A percentile compares a stretch with the other conserved stretches of the same genome.
Conservation (phyloP, 1,140 invertebrate genomes). For the Leptinotarsa texana region DNA sequence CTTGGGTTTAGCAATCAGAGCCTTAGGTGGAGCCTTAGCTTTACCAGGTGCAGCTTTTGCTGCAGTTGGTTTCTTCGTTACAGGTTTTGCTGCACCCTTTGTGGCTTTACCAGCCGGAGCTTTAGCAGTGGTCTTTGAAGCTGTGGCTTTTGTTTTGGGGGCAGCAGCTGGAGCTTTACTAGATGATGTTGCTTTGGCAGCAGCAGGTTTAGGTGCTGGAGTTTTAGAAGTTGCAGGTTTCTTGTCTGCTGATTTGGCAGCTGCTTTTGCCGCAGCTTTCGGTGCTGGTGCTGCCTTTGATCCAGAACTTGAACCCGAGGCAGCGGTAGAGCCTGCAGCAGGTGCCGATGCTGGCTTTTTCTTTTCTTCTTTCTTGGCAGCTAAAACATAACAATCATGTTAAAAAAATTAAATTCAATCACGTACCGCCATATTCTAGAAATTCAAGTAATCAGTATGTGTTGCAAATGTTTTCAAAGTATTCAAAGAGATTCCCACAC, state of each 20-base stretch:
- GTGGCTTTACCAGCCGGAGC: constrained; percentile 41
- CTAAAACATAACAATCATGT: constrained; percentile 48
- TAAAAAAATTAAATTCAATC: constrained; percentile 37
- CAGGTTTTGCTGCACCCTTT: constrained; percentile 42
- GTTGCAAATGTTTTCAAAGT: constrained; percentile 37
- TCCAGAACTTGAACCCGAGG: constrained; percentile 26
- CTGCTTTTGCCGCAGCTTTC: constrained; percentile 58
- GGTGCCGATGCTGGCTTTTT: constrained; percentile 60
- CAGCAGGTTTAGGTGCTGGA: constrained; percentile 44
- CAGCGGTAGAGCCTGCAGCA: constrained; percentile 54
- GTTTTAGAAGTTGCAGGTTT: constrained; percentile 52
- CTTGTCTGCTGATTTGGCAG: constrained; percentile 57
- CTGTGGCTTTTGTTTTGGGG: constrained; percentile 40
- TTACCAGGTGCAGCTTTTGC: constrained; percentile 57
- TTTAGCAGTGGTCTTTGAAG: constrained; percentile 51
- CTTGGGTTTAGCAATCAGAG: constrained; percentile 63
- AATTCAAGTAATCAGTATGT: constrained; percentile 19
- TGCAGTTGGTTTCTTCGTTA: constrained; percentile 55
- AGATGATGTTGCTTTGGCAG: constrained; percentile 52
- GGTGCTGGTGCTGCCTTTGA: constrained; percentile 46
- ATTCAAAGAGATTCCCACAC: constrained; percentile 46
- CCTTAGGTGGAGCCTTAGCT: constrained; percentile 43
- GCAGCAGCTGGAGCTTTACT: constrained; percentile 16
- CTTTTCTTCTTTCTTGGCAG: constrained; percentile 65
- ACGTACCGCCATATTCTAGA: background rate